Conservation (phyloP, 2,797 vertebrate genomes). For the Leucoraja ocellata region DNA sequence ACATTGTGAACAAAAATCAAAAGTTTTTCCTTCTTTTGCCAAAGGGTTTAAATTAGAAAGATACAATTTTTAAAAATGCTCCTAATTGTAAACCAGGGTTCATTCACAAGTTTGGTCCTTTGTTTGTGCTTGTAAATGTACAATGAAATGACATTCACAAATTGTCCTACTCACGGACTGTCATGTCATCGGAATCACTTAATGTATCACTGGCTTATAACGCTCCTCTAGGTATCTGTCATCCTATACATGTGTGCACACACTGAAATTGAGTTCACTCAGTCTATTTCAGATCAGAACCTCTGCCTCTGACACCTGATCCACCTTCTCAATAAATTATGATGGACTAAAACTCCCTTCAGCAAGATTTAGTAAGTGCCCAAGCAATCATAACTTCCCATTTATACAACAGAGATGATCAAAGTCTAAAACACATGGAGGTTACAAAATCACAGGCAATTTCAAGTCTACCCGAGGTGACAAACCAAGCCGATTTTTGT, state of each 20-base stretch:
- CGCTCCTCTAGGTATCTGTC: neutral
- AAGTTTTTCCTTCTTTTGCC: neutral
- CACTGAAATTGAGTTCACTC: neutral
- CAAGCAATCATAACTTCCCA: constrained; percentile 23
- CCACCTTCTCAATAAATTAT: constrained; percentile 19
- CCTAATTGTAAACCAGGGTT: neutral
- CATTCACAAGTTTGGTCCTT: neutral
- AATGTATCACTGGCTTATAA: neutral
- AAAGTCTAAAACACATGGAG: neutral
- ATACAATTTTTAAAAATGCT: neutral
- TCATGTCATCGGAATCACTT: neutral
- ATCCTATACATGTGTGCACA: neutral
- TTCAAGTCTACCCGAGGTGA: neutral
- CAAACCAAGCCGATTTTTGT: neutral
- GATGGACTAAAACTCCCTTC: neutral
- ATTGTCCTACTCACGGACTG: neutral
- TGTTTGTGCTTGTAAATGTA: neutral
- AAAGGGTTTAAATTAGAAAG: neutral
- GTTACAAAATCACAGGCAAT: neutral
- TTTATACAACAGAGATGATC: constrained; percentile 21
- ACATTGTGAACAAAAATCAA: neutral
- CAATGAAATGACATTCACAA: constrained; percentile 17
- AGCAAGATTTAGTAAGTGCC: constrained; percentile 3
- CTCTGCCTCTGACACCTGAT: neutral
- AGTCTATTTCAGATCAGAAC: constrained; percentile 2